These are phyloP conservation scores for Phyllotis vaccarum DNA, from an alignment of 2,797 vertebrate genomes.

Conservation along the genomic window DNA sequence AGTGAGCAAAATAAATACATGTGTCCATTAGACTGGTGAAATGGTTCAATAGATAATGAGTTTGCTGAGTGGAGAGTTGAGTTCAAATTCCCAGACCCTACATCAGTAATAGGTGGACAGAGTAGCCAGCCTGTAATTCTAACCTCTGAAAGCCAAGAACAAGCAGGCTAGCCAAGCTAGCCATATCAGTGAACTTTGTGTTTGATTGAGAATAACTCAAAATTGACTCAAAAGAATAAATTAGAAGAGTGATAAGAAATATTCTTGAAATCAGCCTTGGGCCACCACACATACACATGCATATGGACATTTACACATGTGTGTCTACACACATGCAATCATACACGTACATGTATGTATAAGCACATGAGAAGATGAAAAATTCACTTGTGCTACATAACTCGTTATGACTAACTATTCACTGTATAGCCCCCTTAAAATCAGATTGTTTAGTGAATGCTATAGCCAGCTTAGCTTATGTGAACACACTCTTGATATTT, in stretches of 20 bases:
- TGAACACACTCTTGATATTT: neutral
- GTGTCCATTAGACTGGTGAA: neutral
- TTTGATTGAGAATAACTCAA: neutral
- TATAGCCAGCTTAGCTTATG: too few species aligned
- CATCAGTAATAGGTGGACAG: neutral
- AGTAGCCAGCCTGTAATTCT: neutral
- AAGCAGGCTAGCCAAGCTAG: neutral
- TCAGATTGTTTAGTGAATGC: neutral
- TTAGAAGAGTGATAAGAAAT: neutral
- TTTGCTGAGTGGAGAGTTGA: neutral
- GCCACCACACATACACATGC: neutral
- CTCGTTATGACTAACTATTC: neutral
- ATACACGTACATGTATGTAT: neutral
- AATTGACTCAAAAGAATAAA: neutral
- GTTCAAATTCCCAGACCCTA: neutral
- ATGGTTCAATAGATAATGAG: neutral
- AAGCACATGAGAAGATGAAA: neutral
- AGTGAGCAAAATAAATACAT: neutral
- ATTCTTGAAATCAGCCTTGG: neutral
- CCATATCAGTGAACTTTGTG: neutral
- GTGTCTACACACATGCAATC: too few species aligned
- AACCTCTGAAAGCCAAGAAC: neutral
- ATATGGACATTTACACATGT: neutral
- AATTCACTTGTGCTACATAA: neutral
- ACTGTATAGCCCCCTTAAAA: neutral